Conservation (phyloP, 2,797 vertebrate genomes). For the Cyprinodon diabolis region DNA sequence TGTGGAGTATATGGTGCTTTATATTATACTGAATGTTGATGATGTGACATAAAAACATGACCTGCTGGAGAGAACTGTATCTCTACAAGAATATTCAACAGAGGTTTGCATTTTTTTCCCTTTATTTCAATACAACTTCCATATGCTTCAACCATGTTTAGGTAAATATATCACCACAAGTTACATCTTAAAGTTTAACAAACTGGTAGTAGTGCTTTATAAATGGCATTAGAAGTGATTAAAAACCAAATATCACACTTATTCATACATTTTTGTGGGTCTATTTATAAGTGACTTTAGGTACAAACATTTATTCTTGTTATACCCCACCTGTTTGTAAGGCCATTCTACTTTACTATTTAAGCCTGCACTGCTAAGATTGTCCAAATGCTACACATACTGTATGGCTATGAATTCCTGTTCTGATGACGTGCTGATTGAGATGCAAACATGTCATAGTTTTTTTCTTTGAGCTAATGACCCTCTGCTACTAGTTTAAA, state of each 20-base stretch:
- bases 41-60: conserved; percentile 6
- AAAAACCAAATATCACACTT: background rate
- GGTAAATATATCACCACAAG: conserved; percentile 24
- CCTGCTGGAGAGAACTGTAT: conserved; percentile 15
- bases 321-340: no score
- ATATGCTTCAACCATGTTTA: conserved; percentile 32
- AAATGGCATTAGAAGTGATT: background rate
- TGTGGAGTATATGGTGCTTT: conserved; percentile 9
- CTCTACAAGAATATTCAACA: conserved; percentile 26
- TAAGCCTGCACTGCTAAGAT: no score
- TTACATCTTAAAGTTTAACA: conserved; percentile 24
- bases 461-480: no score
- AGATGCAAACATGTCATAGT: no score
- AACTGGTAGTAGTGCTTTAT: conserved; percentile 5
- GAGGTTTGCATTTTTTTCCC: conserved; percentile 18
- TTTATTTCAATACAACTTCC: conserved; percentile 15
- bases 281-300: background rate
- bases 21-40: conserved; percentile 28
- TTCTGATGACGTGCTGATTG: no score
- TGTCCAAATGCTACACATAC: no score
- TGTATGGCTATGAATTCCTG: no score
- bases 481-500: no score
- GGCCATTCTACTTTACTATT: no score
- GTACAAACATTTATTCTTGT: no score
- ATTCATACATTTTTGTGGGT: background rate